Percentiles rank a stretch among this genome's conserved stretches.
These are phyloP conservation scores for Arenicola marina DNA, from an alignment of 2,888 invertebrate genomes.

Conservation along the genomic window DNA sequence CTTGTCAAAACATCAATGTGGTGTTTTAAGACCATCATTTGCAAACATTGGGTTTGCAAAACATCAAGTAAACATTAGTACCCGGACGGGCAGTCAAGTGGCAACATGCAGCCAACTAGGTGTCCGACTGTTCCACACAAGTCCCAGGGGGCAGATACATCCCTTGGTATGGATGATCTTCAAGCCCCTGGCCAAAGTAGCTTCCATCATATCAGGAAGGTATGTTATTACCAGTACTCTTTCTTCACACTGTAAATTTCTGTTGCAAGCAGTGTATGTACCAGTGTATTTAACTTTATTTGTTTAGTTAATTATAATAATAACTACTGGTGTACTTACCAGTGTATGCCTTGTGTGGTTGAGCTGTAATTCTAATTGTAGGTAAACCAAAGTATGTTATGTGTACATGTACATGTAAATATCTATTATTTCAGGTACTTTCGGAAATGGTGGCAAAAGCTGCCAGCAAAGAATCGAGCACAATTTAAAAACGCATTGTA, in stretches of 20 bases:
- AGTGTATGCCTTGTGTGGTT: neutral
- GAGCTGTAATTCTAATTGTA: too few species aligned
- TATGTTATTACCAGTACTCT: conserved; percentile 8
- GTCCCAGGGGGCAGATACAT: conserved; percentile 11
- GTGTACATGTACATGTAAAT: neutral
- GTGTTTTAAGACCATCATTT: too few species aligned
- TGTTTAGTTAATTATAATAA: neutral
- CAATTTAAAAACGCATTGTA: conserved; percentile 23
- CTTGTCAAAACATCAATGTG: too few species aligned
- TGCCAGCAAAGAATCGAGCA: conserved; percentile 54
- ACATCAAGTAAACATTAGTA: too few species aligned
- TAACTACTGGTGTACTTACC: neutral
- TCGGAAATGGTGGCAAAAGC: conserved; percentile 62
- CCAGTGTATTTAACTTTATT: neutral
- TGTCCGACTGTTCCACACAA: conserved; percentile 28
- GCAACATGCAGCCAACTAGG: too few species aligned
- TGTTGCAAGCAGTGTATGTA: neutral
- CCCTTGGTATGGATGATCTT: conserved; percentile 22
- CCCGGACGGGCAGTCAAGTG: too few species aligned
- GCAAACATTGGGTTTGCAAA: too few species aligned
- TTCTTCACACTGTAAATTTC: conserved; percentile 1
- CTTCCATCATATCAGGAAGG: conserved; percentile 28
- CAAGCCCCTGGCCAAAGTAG: conserved; percentile 23
- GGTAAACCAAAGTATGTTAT: neutral
- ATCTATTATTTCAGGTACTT: conserved; percentile 52